These are phyloP conservation scores for Eulacestoma nigropectus DNA, from an alignment of 2,113 vertebrate genomes.

Conservation along the genomic window DNA sequence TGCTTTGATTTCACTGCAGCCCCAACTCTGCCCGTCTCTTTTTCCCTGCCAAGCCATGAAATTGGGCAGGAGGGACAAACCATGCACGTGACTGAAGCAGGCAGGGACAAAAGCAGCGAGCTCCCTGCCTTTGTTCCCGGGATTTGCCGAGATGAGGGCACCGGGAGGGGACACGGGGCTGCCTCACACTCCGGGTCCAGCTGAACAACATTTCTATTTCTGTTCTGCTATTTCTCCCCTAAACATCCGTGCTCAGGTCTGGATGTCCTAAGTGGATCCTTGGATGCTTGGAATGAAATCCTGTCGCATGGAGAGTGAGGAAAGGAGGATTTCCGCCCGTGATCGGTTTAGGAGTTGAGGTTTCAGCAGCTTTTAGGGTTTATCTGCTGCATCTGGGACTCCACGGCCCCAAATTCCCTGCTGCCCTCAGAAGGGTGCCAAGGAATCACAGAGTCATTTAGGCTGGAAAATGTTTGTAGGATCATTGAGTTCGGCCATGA, in stretches of 20 bases:
- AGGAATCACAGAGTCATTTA: neutral
- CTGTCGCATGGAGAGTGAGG: neutral
- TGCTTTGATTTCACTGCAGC: neutral
- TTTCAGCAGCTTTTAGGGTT: neutral
- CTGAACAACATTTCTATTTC: neutral
- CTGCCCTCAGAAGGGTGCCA: neutral
- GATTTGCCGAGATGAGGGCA: neutral
- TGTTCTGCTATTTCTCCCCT: neutral
- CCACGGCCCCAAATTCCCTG: no score
- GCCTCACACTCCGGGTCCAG: neutral
- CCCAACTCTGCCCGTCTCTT: neutral
- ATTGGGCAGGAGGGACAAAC: neutral
- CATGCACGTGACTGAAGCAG: neutral
- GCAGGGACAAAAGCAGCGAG: neutral
- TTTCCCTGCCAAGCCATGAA: neutral
- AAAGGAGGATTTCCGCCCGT: neutral
- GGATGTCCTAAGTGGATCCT: neutral
- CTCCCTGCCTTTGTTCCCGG: neutral
- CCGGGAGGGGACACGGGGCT: neutral
- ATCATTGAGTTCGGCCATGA: neutral
- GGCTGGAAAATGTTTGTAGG: neutral
- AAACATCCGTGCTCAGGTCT: neutral
- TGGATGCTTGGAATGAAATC: neutral
- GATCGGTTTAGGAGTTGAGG: neutral
- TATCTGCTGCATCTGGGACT: neutral